Conservation (phyloP, 1,140 invertebrate genomes). For the Dufourea novaeangliae region DNA sequence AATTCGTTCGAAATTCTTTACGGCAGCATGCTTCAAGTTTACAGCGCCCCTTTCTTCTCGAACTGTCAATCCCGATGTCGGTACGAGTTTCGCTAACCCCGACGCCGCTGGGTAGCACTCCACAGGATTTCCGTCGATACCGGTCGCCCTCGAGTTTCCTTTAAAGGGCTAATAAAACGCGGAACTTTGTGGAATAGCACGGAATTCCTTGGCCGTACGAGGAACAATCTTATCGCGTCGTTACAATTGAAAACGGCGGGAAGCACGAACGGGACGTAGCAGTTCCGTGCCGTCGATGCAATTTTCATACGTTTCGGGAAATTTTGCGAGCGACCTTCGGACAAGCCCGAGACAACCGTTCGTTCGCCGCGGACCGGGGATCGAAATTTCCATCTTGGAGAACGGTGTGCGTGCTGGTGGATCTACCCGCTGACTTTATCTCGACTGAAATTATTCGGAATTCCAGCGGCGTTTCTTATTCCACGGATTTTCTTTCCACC, state of each 20-base stretch:
- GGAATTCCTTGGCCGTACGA: conserved; percentile 8
- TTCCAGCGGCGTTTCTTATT: conserved; percentile 27
- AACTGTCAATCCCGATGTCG: not conserved
- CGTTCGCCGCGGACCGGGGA: not conserved
- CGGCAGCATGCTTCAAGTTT: not conserved
- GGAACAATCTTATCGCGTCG: conserved; percentile 17
- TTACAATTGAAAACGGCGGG: conserved; percentile 30
- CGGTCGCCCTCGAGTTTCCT: conserved; percentile 2
- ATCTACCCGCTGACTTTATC: conserved; percentile 20
- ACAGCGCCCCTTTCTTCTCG: not conserved
- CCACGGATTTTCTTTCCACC: conserved; percentile 25
- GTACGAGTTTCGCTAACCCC: not conserved
- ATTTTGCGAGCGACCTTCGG: conserved; percentile 3
- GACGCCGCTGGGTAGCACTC: not conserved
- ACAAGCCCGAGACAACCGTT: conserved; percentile 1
- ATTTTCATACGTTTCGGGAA: conserved; percentile 29
- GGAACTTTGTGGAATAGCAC: conserved; percentile 2
- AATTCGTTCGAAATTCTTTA: not conserved
- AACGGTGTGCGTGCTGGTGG: not conserved
- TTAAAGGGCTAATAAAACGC: not conserved
- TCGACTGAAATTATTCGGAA: conserved; percentile 11
- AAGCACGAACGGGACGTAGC: not conserved
- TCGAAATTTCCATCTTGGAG: not conserved
- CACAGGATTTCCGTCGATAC: not conserved
- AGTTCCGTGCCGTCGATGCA: not conserved